phyloP scores from a whole-genome alignment of 2,888 invertebrate species.

The Orchestes rusci region DNA sequence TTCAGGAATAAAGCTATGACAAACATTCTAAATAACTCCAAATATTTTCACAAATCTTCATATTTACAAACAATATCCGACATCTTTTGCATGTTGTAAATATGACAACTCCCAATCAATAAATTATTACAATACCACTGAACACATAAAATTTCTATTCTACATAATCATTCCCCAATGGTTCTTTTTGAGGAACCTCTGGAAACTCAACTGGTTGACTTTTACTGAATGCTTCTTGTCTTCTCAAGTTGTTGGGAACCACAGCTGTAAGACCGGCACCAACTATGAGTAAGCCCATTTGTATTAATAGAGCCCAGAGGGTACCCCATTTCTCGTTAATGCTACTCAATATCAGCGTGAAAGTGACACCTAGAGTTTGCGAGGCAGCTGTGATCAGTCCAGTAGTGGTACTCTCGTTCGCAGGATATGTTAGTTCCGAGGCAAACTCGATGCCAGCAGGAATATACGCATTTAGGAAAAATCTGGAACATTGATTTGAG shows the following conservation, averaged over 20 bases:
- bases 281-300: slow-evolving; percentile 26
- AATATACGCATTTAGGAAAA: slow-evolving; percentile 34
- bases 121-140: too few relatives aligned
- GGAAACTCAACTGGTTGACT: slow-evolving; percentile 19
- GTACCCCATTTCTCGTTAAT: slow-evolving; percentile 27
- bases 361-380: slow-evolving; percentile 28
- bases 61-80: too few relatives aligned
- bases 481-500: slow-evolving; percentile 24
- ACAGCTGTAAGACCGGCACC: slow-evolving; percentile 29
- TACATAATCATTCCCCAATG: too few relatives aligned
- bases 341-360: slow-evolving; percentile 26
- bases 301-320: slow-evolving; percentile 30
- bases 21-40: too few relatives aligned
- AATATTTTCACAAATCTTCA: too few relatives aligned
- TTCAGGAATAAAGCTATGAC: too few relatives aligned
- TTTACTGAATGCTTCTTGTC: slow-evolving; percentile 32
- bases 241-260: slow-evolving; percentile 29
- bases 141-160: too few relatives aligned
- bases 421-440: slow-evolving; percentile 33
- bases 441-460: slow-evolving; percentile 34
- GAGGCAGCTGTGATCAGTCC: slow-evolving; percentile 32
- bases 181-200: slow-evolving; percentile 15
- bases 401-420: slow-evolving; percentile 33
- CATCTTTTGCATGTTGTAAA: too few relatives aligned
- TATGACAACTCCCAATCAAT: too few relatives aligned